Base-by-base conservation (phyloP, 2,113 vertebrate species). In the Colaptes auratus region DNA sequence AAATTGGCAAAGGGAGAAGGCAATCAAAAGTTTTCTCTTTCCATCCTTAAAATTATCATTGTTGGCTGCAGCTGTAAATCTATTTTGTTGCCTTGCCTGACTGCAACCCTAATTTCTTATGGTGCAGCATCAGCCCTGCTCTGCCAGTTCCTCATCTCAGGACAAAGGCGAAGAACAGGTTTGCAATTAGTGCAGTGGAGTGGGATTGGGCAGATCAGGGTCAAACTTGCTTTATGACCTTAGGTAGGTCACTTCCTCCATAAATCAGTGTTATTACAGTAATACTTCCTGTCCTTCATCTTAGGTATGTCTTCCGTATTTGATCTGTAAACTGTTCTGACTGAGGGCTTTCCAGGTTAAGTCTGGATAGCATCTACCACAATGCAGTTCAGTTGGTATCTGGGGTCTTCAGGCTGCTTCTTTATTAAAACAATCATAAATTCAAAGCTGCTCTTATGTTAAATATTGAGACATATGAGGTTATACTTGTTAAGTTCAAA, bases 321-420 rank as follows among this genome's bases (percentile, higher is more conserved):
- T 96, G 93, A 85, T 95, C 95, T 96, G 94, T 96, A 91, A 96
- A 94, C 85, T 92, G 89, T 85, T 96, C 89, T 89, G 92, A 89
- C 60, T 46, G 33, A 64, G 76, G 89, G 79, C 72, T 95, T 86
- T 70, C 74, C 85, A 44, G 82, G 88, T 89, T 71, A 93, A 65
- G 70, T 90, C 91, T 96, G 91, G 82, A 80, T 93, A 95, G 60
- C 72, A 80, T 90, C 91, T 82, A 64, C 84, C 78, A 23, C 82
- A 64, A 17, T 10, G 15, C 60, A 67, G 28, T 85, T 86, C 61
- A 80, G 5, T 50, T 70, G 59, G 71, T 86, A 80, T 28, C 44
- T 76, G 60, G 12, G 17, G 23, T 82, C 83, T 89, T 60, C 58
- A 52, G 83, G 87, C 77, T 73, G 60, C 28, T 69, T 50, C 78